A percentile compares a stretch with the other conserved stretches of the same genome.
phyloP scores from a whole-genome alignment of 2,888 invertebrate genomes.

The Mermis nigrescens region DNA sequence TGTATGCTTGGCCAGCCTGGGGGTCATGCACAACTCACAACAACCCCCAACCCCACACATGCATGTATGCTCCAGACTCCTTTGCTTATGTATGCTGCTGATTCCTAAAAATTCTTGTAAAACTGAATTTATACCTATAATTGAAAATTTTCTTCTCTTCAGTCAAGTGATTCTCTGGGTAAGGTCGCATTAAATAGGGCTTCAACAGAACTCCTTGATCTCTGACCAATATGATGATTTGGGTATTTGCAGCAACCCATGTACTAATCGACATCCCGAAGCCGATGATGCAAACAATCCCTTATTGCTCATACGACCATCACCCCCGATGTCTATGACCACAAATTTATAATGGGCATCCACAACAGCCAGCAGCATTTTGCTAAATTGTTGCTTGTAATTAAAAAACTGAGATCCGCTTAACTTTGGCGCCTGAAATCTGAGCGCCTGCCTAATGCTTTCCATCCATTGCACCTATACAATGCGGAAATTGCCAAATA shows the following conservation, averaged over 20 bases:
- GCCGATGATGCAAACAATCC: background rate
- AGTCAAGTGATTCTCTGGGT: background rate
- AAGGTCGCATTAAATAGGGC: background rate
- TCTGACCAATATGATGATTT: background rate
- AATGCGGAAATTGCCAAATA: constrained; percentile 24
- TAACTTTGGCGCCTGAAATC: background rate
- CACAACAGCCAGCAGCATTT: background rate
- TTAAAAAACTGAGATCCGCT: background rate
- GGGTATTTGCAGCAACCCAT: background rate
- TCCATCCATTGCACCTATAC: background rate
- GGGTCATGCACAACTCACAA: background rate
- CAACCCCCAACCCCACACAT: background rate
- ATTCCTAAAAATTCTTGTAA: too few relatives aligned
- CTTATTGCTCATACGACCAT: background rate
- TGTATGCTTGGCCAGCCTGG: too few relatives aligned
- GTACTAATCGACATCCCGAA: background rate
- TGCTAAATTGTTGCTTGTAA: background rate
- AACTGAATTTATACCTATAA: background rate
- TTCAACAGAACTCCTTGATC: background rate
- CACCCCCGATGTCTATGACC: background rate
- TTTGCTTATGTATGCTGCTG: too few relatives aligned
- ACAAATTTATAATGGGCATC: background rate
- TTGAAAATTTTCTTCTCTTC: background rate
- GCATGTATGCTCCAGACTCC: too few relatives aligned
- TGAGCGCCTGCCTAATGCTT: background rate